These are phyloP conservation scores for Auanema freiburgensis DNA, from an alignment of 2,888 invertebrate genomes.

Conservation along the genomic window DNA sequence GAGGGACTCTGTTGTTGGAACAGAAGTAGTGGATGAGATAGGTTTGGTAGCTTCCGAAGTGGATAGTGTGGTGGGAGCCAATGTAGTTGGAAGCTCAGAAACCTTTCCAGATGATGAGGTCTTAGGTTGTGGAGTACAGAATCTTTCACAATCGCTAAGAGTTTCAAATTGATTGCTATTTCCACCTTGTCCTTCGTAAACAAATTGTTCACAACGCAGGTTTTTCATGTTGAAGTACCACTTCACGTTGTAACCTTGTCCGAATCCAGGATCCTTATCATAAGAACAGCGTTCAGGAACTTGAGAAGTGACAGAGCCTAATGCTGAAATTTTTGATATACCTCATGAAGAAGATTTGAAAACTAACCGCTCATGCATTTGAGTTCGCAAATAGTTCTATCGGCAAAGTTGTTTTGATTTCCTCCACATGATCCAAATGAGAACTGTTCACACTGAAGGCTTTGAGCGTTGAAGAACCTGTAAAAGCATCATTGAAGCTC, in stretches of 20 bases:
- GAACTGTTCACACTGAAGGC: constrained; percentile 59
- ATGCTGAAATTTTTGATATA: constrained; percentile 20
- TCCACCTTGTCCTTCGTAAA: constrained; percentile 60
- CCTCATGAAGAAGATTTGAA: neutral
- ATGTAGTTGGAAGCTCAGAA: constrained; percentile 5
- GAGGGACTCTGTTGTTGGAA: constrained; percentile 9
- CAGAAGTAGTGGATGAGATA: constrained; percentile 6
- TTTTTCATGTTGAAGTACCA: constrained; percentile 63
- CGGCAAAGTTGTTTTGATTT: constrained; percentile 60
- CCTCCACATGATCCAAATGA: constrained; percentile 61
- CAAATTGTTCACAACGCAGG: constrained; percentile 62
- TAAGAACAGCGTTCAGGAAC: constrained; percentile 56
- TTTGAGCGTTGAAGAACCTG: constrained; percentile 59
- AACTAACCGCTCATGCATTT: constrained; percentile 37
- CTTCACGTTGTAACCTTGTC: constrained; percentile 59
- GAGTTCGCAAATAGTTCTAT: constrained; percentile 42
- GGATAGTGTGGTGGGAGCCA: constrained; percentile 6
- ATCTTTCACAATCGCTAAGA: constrained; percentile 51
- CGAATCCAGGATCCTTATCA: constrained; percentile 53
- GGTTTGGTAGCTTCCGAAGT: constrained; percentile 7
- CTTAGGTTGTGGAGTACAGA: constrained; percentile 39
- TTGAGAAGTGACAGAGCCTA: constrained; percentile 33
- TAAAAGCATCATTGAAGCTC: neutral
- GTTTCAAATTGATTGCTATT: constrained; percentile 60
- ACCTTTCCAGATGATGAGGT: constrained; percentile 1